Evolutionary conservation across 2,888 invertebrate genomes (phyloP), one percentile per base, ranked within the genome.

Genomic region (Protonemura montana): DNA sequence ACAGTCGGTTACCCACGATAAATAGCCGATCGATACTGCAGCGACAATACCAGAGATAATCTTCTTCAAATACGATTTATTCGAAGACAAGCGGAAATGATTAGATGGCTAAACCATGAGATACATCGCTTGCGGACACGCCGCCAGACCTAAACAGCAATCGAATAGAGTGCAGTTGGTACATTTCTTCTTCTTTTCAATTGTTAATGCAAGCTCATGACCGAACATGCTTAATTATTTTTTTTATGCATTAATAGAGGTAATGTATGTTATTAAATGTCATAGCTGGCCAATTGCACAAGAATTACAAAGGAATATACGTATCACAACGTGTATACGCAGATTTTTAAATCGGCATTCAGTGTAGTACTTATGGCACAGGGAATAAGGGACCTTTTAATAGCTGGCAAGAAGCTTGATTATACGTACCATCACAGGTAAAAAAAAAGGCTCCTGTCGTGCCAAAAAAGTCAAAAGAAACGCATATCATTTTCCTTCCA

Each of bases 31-130:
- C 59, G 59, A 59, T 21, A 59, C n/a, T n/a, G n/a, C 59, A 59
- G 59, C 59, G 59, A 59, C 59, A 59, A 59, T 59, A 59, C 59
- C 59, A 59, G 59, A 59, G 59, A 59, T 59, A 59, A 59, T 59
- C 59, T 59, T 59, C 59, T 21, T 59, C 59, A 59, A 59, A 59
- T 59, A 59, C 59, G 59, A 59, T 59, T 59, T 59, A 59, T 59
- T 59, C 59, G 59, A 59, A 59, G 59, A 59, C 59, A 59, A 59
- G 59, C 59, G 59, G 59, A 59, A 21, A 59, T 59, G 21, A 59
- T 59, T 59, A 59, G 59, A 59, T 13, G 59, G 59, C 59, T 59
- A 59, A 59, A 59, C 7, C 59, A n/a, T 59, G 59, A 59, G 13
- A 59, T 59, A 21, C 59, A 21, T 21, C 59, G 59, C 59, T 59